Evolutionary conservation across 2,888 invertebrate species (phyloP).

Genomic region (Leptinotarsa juncta): DNA sequence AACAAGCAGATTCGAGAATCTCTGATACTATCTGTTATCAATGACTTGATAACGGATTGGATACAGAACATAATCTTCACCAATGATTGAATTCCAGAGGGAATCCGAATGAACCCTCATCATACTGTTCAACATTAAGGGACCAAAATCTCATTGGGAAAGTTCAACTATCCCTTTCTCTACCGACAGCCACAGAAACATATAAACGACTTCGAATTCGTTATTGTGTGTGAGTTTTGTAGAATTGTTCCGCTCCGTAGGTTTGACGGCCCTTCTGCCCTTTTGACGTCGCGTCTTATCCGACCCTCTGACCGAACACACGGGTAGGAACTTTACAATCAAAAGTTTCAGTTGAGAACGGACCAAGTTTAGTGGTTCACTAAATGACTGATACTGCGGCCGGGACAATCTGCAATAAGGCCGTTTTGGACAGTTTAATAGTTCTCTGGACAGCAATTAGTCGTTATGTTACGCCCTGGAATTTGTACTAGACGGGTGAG

Average conservation of each 20-base stretch:
- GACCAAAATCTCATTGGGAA: background rate
- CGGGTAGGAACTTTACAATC: conserved; percentile 36
- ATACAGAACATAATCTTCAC: background rate
- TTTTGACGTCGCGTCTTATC: conserved; percentile 15
- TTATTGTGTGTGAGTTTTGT: conserved; percentile 10
- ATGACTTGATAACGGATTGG: background rate
- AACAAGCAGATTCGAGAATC: too few relatives aligned
- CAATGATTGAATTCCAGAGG: background rate
- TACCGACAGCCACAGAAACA: background rate
- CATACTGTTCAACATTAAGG: background rate
- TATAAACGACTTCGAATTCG: conserved; percentile 3
- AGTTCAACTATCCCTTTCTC: background rate
- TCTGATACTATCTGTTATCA: background rate
- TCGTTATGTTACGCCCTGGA: background rate
- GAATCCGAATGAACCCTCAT: background rate
- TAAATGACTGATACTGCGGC: conserved; percentile 39
- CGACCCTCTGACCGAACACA: conserved; percentile 32
- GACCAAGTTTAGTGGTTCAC: conserved; percentile 36
- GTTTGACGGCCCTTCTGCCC: background rate
- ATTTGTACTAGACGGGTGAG: background rate
- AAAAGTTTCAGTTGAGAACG: conserved; percentile 39
- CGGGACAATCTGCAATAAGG: conserved; percentile 37
- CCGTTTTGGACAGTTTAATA: conserved; percentile 35
- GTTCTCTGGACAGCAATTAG: conserved; percentile 30
- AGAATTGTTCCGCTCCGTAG: conserved; percentile 14